Conservation (phyloP, 2,797 vertebrate genomes). For the Eulemur albifrons region DNA sequence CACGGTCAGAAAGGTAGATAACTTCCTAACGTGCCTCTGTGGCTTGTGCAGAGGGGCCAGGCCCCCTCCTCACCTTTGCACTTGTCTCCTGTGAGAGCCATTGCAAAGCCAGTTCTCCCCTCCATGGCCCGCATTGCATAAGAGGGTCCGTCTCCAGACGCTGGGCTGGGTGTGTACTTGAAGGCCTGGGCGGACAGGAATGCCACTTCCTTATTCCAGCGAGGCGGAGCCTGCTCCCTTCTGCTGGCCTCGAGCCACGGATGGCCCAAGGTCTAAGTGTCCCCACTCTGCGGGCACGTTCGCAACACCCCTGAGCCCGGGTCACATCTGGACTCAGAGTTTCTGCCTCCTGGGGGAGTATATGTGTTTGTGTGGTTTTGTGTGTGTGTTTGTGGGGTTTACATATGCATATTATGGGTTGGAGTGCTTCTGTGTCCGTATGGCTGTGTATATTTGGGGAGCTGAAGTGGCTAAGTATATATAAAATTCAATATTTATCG, state of each 20-base stretch:
- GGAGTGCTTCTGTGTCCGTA: not conserved
- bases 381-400: not conserved
- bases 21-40: rapidly evolving
- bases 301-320: not conserved
- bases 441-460: not conserved
- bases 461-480: not conserved
- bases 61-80: not conserved
- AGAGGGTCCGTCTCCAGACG: not conserved
- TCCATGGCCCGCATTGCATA: not conserved
- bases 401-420: not conserved
- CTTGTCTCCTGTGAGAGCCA: not conserved
- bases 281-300: not conserved
- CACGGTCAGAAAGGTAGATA: not conserved
- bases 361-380: not conserved
- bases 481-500: constrained; percentile 36
- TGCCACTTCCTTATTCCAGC: constrained; percentile 56
- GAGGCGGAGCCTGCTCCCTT: not conserved
- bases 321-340: not conserved
- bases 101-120: rapidly evolving
- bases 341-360: not conserved
- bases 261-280: not conserved
- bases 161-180: constrained; percentile 22
- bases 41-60: not conserved
- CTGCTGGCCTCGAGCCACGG: not conserved
- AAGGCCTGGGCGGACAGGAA: constrained; percentile 31